Evolutionary conservation across 2,888 invertebrate genomes (phyloP), one percentile per base, ranked within the genome.

Genomic region (Dorcus hopei): DNA sequence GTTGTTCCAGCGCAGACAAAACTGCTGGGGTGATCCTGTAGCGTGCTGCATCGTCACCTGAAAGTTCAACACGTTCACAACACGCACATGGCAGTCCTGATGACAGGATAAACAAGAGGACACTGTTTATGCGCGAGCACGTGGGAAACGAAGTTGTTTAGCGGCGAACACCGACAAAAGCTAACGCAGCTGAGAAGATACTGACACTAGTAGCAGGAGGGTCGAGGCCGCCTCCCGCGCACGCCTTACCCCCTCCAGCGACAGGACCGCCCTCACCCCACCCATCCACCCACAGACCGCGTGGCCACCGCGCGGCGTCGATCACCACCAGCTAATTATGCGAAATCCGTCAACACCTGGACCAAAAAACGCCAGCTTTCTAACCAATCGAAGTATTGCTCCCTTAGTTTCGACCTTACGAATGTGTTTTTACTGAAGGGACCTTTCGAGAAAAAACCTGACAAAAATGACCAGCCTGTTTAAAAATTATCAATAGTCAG

Each of bases 1-100:
- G 80, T 95, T 94, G 83, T 95, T 95, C 95, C 95, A 95, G 65
- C 93, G 86, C 72, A 94, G 82, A 79, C 93, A 94, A 80, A 93
- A 94, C 78, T 93, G 93, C 82, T 93, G 93, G 74, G 89, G 88
- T 61, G 82, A 82, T 67, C 80, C 81, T 61, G 81, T 79, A 49
- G 79, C 77, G 76, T 82, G 82, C 75, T 82, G 82, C 79, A 77
- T 78, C 57, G 66, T 69, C 23, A 74, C 74, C 75, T 74, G 71
- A 60, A 74, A 75, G 70, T 74, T 69, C 69, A 65, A 68, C 65
- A 65, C 53, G 63, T 65, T 67, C 67, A 70, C 66, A 65, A 69
- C 65, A 68, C 68, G 57, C 70, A 68, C 72, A 73, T 69, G 54
- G 67, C 69, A 68, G 47, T 45, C 54, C 41, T 56, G 39, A 9